These are phyloP conservation scores for Rhynchotus rufescens DNA, from an alignment of 2,797 vertebrate species.

Conservation along the genomic window DNA sequence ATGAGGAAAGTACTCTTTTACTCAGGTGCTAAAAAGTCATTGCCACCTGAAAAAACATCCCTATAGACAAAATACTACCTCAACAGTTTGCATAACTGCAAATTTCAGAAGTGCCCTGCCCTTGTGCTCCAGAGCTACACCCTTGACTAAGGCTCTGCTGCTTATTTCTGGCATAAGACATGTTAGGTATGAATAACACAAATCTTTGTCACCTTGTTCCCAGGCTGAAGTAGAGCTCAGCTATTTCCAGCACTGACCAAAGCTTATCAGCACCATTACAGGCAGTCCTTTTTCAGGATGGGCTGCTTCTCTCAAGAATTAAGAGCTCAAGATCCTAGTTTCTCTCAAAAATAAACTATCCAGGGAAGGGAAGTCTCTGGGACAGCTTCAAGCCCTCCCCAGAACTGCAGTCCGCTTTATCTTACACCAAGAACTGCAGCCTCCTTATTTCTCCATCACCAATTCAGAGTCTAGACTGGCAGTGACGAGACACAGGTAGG, in stretches of 20 bases:
- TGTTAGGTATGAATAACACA: neutral
- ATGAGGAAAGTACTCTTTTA: neutral
- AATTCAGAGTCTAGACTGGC: neutral
- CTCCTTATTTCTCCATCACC: neutral
- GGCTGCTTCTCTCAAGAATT: neutral
- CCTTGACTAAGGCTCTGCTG: neutral
- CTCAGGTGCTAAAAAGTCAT: neutral
- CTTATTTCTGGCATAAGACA: neutral
- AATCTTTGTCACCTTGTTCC: neutral
- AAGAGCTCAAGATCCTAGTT: neutral
- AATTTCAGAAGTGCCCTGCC: neutral
- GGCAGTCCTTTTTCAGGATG: neutral
- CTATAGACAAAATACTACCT: neutral
- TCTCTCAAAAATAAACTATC: neutral
- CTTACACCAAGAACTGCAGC: neutral
- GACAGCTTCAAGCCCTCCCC: neutral
- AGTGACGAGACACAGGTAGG: neutral
- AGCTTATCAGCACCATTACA: neutral
- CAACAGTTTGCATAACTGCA: accelerated
- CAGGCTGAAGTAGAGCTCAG: neutral
- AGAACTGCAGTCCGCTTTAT: neutral
- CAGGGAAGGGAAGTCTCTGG: neutral
- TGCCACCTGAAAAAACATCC: neutral
- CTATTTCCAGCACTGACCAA: neutral
- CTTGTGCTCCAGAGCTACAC: neutral